Evolutionary conservation across 2,888 invertebrate genomes (phyloP), one percentile per base, ranked within the genome.

Genomic region (Cremastobaeus sp.): DNA sequence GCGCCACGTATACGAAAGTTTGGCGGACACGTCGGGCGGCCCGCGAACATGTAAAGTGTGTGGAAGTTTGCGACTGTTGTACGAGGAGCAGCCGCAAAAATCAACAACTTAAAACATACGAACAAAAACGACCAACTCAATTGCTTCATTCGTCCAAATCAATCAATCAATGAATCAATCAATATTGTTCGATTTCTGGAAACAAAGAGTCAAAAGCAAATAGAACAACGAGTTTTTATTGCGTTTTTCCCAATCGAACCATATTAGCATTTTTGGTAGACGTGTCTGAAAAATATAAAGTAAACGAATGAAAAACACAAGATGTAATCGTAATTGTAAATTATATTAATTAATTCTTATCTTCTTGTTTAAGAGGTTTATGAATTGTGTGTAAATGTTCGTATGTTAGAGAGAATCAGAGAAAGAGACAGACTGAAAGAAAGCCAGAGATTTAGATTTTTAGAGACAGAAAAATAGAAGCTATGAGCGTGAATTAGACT

Each of bases 401-500:
- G 71, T 78, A 65, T 78, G 71, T 75, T 65, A 71, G 37, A 76
- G 54, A 50, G 50, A 74, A 54, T 52, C 25, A 48, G 18, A 62
- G 37, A 50, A n/a, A 50, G 25, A 73, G 30, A 72, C 18, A 62
- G 39, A 73, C 64, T 78, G 73, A 79, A 69, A 72, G 57, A 70
- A 55, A 73, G 73, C 66, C 54, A 71, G 48, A 75, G 48, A 71
- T 57, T 64, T 52, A 74, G 45, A 76, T 35, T 52, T 32, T 64
- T 20, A 68, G 59, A 71, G 52, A 76, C 50, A 66, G n/a, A 72
- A 30, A 72, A 41, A 69, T 21, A 62, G 47, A 71, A 79, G 74
- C 80, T 82, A 79, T 78, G 81, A 79, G 78, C 69, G 66, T 74
- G 66, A 81, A 78, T 65, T 79, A 82, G 81, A 83, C 82, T 82